A percentile compares a stretch with the other conserved stretches of the same genome.
phyloP scores from a whole-genome alignment of 2,797 vertebrate genomes.

The Sebastiscus tertius region DNA sequence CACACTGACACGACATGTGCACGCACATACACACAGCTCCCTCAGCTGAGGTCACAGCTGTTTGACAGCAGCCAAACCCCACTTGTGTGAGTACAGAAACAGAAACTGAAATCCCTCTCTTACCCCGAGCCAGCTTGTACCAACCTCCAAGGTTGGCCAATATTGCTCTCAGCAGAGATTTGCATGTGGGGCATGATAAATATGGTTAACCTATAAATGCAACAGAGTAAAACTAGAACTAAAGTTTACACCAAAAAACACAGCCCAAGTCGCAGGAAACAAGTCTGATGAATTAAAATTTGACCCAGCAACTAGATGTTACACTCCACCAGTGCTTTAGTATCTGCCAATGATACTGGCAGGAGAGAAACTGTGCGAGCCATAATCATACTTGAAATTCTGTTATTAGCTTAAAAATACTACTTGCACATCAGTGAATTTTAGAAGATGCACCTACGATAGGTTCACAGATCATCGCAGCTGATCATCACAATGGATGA shows the following conservation, averaged over 20 bases:
- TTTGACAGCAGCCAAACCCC: conserved; percentile 45
- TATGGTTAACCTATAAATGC: conserved; percentile 8
- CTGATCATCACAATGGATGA: conserved; percentile 7
- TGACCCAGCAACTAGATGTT: not conserved
- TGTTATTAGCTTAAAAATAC: not conserved
- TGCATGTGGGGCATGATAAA: conserved; percentile 5
- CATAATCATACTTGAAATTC: not conserved
- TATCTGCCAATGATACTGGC: not conserved
- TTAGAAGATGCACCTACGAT: not conserved
- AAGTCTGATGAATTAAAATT: not conserved
- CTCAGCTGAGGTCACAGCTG: conserved; percentile 57
- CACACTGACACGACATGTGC: not conserved
- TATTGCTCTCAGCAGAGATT: conserved; percentile 15
- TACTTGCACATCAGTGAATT: not conserved
- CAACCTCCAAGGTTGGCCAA: conserved; percentile 24
- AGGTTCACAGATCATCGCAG: conserved; percentile 1
- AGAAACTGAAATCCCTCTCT: conserved; percentile 31
- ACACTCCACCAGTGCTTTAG: not conserved
- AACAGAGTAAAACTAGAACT: not conserved
- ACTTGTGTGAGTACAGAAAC: conserved; percentile 33
- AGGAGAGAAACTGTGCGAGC: not conserved
- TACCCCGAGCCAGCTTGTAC: conserved; percentile 32
- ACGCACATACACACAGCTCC: not conserved
- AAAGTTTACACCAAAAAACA: not conserved
- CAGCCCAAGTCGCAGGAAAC: not conserved